Base-by-base conservation (phyloP, 2,888 invertebrate genomes). In the Drosophila mettleri region DNA sequence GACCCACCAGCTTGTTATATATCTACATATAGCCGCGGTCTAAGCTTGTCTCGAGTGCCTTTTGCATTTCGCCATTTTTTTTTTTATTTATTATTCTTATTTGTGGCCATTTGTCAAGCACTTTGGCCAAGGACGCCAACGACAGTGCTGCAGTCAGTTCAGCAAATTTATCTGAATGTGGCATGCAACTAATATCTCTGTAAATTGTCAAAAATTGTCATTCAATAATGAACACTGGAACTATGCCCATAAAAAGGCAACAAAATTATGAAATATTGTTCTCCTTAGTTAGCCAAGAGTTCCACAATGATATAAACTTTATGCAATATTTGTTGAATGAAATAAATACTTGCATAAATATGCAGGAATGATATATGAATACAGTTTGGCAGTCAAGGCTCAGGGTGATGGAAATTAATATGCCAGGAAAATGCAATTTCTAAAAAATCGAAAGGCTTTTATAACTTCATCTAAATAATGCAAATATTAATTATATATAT, bases 41-140 rank as follows among this genome's bases (percentile, higher is more conserved):
- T 43, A 36, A 49, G 66, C 74, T 51, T 60, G 68, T 72, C 72
- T 71, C 60, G 66, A 82, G 81, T 82, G 66, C 77, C 75, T 65
- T 87, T 69, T 69, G 62, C 69, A 70, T 67, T 59, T 64, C n/a
- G 72, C 69, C 80, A 58, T 80, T 69, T 54, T 49, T 67, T 61
- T 68, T 81, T 76, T 78, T 82, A 82, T 82, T 82, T 82, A 82
- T 82, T 87, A 87, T 85, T 82, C 87, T 85, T 85, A 87, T 86
- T 84, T 88, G 82, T 69, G 69, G 74, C 77, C 88, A 88, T 87
- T 86, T 86, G 86, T 88, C 89, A 80, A 80, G 76, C 60, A 78
- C 66, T 72, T 84, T 81, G 63, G 67, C 68, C 77, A 67, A 77
- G 80, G 80, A 74, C 80, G 54, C 49, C 79, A 71, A 31, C 41